A percentile compares a stretch with the other conserved stretches of the same genome.
These are phyloP conservation scores for Ladona fulva DNA, from an alignment of 1,140 invertebrate species.

Conservation along the genomic window DNA sequence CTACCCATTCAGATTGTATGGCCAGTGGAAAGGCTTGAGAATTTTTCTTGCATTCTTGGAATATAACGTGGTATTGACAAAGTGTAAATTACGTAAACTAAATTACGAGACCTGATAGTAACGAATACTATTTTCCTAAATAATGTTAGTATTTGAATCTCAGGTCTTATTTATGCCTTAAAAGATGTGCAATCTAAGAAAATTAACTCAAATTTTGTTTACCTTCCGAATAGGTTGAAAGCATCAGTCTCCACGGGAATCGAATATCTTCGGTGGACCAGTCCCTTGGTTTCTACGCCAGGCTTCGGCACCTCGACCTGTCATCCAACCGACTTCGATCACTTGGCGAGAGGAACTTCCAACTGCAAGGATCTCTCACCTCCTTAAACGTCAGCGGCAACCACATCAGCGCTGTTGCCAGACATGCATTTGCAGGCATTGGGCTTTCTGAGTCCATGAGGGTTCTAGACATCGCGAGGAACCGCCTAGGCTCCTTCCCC, in stretches of 20 bases:
- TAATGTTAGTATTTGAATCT: no score
- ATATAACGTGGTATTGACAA: no score
- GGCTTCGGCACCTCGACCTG: constrained; percentile 66
- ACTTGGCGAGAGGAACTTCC: constrained; percentile 69
- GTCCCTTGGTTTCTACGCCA: constrained; percentile 67
- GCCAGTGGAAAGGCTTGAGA: no score
- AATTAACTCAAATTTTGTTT: no score
- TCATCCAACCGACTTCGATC: constrained; percentile 68
- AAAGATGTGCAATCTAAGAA: no score
- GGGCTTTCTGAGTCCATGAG: constrained; percentile 54
- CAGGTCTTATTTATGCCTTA: no score
- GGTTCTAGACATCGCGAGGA: constrained; percentile 62
- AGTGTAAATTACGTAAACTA: no score
- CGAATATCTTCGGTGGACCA: constrained; percentile 59
- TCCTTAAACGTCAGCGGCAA: constrained; percentile 69
- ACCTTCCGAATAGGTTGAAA: background rate
- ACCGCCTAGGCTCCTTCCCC: constrained; percentile 63
- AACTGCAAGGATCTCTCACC: constrained; percentile 56
- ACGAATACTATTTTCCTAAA: no score
- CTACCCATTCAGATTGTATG: no score
- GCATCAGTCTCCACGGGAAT: constrained; percentile 67
- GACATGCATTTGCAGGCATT: constrained; percentile 66
- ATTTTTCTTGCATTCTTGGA: no score
- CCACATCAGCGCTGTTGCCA: constrained; percentile 54
- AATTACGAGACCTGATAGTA: no score